Conservation (phyloP, 2,888 invertebrate species). For the Crocallis elinguaria region DNA sequence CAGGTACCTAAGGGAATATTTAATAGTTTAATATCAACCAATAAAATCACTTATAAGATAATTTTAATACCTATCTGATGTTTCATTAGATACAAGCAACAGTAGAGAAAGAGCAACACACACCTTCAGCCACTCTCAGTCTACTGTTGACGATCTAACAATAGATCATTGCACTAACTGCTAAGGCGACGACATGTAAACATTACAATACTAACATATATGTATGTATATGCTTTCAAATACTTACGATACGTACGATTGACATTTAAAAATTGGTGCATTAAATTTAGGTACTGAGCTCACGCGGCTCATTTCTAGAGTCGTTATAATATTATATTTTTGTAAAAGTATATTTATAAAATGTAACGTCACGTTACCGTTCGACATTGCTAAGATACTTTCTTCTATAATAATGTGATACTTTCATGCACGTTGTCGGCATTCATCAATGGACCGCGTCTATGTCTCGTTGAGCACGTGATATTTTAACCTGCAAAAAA, state of each 20-base stretch:
- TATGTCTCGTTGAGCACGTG: conserved; percentile 97
- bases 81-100: conserved; percentile 34
- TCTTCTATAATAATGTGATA: not conserved
- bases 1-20: conserved; percentile 44
- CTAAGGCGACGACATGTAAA: conserved; percentile 72
- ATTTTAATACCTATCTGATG: conserved; percentile 30
- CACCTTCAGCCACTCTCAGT: conserved; percentile 6
- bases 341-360: conserved; percentile 23
- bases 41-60: conserved; percentile 48
- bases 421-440: conserved; percentile 21
- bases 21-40: conserved; percentile 37
- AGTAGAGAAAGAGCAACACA: conserved; percentile 13
- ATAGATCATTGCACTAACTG: conserved; percentile 73
- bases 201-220: conserved; percentile 57
- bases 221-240: conserved; percentile 64
- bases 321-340: conserved; percentile 5
- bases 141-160: conserved; percentile 1
- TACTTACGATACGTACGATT: conserved; percentile 59
- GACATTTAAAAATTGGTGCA: conserved; percentile 47
- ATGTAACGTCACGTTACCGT: conserved; percentile 16
- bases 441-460: conserved; percentile 87
- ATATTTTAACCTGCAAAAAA: conserved; percentile 91
- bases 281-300: conserved; percentile 36
- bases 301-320: conserved; percentile 11
- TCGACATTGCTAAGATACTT: conserved; percentile 6